Evolutionary conservation across 2,888 invertebrate species (phyloP).

Genomic region (Volucella bombylans): DNA sequence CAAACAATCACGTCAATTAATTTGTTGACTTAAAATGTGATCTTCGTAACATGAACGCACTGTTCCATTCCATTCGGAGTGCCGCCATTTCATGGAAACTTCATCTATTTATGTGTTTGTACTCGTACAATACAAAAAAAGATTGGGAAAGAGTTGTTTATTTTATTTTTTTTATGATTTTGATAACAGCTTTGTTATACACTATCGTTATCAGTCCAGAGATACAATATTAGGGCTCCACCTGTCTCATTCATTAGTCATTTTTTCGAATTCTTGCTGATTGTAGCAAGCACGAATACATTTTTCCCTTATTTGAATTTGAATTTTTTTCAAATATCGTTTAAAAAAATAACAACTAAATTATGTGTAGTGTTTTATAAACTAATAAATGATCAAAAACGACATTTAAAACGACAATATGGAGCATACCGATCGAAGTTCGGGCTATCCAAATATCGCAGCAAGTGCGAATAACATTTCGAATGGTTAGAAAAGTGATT

Average conservation of each 20-base stretch:
- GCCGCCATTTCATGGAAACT: background rate
- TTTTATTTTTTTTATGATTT: slow-evolving; percentile 41
- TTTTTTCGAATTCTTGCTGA: slow-evolving; percentile 42
- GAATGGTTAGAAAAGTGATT: slow-evolving; percentile 73
- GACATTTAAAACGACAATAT: slow-evolving; percentile 30
- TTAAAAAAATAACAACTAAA: background rate
- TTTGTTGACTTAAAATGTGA: too few species aligned
- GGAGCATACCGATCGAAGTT: slow-evolving; percentile 37
- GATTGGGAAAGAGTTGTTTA: slow-evolving; percentile 59
- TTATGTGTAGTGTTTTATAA: slow-evolving; percentile 29
- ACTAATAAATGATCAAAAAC: slow-evolving; percentile 19
- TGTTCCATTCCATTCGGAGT: slow-evolving; percentile 30
- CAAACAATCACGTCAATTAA: too few species aligned
- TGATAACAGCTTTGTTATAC: slow-evolving; percentile 63
- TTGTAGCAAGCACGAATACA: slow-evolving; percentile 39
- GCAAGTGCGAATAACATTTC: slow-evolving; percentile 77
- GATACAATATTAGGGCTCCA: slow-evolving; percentile 60
- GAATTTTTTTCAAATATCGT: background rate
- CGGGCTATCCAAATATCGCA: slow-evolving; percentile 70
- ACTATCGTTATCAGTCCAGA: slow-evolving; percentile 64
- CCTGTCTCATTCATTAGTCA: slow-evolving; percentile 68
- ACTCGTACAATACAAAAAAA: background rate
- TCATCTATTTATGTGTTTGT: slow-evolving; percentile 7
- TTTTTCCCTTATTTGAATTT: background rate
- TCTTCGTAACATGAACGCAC: slow-evolving; percentile 11